Conservation (phyloP, 2,113 vertebrate species). For the Phrynosoma platyrhinos region DNA sequence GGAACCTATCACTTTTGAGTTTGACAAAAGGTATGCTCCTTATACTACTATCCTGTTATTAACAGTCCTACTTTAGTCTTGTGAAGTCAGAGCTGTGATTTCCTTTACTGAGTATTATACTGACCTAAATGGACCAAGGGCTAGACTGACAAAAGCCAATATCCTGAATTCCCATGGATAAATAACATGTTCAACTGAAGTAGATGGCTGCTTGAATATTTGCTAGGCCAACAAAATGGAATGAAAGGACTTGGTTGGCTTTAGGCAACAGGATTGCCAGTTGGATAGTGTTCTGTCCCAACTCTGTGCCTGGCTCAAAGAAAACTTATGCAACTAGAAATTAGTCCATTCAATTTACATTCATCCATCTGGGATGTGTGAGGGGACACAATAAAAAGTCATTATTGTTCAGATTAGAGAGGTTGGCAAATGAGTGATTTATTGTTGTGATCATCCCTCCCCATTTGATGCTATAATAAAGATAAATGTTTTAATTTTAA, state of each 20-base stretch:
- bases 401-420: constrained; percentile 61
- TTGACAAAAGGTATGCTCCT: no score
- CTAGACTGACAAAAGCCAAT: no score
- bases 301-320: neutral
- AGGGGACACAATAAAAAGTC: constrained; percentile 58
- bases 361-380: constrained; percentile 51
- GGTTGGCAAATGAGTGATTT: constrained; percentile 66
- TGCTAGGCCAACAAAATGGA: no score
- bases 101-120: no score
- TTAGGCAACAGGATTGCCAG: neutral
- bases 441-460: constrained; percentile 35
- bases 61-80: no score
- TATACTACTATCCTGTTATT: no score
- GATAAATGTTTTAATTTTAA: constrained; percentile 66
- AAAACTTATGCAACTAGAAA: constrained; percentile 21
- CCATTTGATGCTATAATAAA: constrained; percentile 62
- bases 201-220: neutral
- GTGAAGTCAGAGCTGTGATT: no score
- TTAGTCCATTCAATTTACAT: constrained; percentile 55
- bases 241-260: neutral
- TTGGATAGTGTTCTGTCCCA: constrained; percentile 15
- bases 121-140: no score
- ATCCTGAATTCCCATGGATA: no score
- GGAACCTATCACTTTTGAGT: no score
- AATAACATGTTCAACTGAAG: neutral